These are phyloP conservation scores for Hydriomena furcata DNA, from an alignment of 2,888 invertebrate genomes.

Conservation along the genomic window DNA sequence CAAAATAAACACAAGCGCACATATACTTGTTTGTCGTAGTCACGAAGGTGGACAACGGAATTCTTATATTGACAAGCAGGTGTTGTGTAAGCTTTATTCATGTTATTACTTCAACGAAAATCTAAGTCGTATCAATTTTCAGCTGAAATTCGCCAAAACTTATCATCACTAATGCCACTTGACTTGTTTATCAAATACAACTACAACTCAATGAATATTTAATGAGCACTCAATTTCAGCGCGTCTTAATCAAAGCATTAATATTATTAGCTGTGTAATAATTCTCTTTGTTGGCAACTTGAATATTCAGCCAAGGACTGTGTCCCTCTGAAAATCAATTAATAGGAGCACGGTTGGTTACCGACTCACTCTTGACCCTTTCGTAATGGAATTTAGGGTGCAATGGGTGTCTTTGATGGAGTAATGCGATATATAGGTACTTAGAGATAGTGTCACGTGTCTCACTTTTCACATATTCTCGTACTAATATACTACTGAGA, in stretches of 20 bases:
- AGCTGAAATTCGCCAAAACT: slow-evolving; percentile 3
- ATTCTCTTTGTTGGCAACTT: slow-evolving; percentile 55
- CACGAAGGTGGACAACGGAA: too few relatives aligned
- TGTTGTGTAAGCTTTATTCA: too few relatives aligned
- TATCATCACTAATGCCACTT: slow-evolving; percentile 7
- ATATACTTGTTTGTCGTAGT: too few relatives aligned
- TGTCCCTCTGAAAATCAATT: slow-evolving; percentile 62
- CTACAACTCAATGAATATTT: slow-evolving; percentile 47
- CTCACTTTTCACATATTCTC: background rate
- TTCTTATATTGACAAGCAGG: too few relatives aligned
- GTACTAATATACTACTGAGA: too few relatives aligned
- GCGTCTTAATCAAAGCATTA: slow-evolving; percentile 58
- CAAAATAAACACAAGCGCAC: too few relatives aligned
- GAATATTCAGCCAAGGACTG: slow-evolving; percentile 34
- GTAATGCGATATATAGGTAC: slow-evolving; percentile 7
- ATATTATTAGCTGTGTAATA: slow-evolving; percentile 53
- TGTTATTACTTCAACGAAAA: too few relatives aligned
- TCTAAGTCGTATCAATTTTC: background rate
- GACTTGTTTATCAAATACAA: slow-evolving; percentile 29
- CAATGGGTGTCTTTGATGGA: slow-evolving; percentile 42
- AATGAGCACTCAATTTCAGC: slow-evolving; percentile 58
- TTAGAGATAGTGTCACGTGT: background rate
- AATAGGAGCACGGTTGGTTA: slow-evolving; percentile 69
- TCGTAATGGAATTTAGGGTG: slow-evolving; percentile 54
- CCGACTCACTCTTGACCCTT: slow-evolving; percentile 59